Evolutionary conservation across 2,797 vertebrate genomes (phyloP), one percentile per base, ranked within the genome.

Genomic region (Gobionotothen gibberifrons): DNA sequence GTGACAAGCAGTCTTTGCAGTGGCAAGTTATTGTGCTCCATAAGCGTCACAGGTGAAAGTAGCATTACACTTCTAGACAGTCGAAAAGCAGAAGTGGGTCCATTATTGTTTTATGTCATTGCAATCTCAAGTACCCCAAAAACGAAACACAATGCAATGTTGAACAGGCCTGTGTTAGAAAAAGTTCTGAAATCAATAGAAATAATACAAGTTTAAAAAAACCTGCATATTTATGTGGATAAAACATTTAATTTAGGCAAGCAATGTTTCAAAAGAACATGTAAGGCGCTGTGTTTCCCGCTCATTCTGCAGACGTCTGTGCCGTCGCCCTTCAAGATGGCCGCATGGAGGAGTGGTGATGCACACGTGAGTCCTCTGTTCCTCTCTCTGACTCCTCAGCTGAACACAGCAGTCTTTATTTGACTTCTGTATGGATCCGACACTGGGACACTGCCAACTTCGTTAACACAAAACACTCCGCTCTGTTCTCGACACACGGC

Each of bases 361-460:
- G 74, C 64, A 48, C 59, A 44, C 17, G 21, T 59, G 10, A 21
- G 62, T 62, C 66, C 75, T 40, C 68, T 51, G 72, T 22, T 26
- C 69, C 82, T 59, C 64, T 39, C 9, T 54, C 74, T 63, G 58
- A 49, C 69, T 68, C 62, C 61, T 52, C 80, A 0, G 68, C 81
- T 21, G 48, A 83, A 91, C 88, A 87, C 51, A 65, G 78, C 61
- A 16, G 75, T 52, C 85, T 91, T 89, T 90, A 84, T 89, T 75
- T 73, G 73, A 82, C 73, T 83, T 79, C 87, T 87, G 89, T 85
- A 74, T 85, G 79, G 85, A 88, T 89, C 83, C 32, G 49, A 69
- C 68, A 42, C 77, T 91, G 86, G 85, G 83, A 78, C 10, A 65
- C 85, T 91, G 91, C 91, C 90, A 90, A 85, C 69, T 74, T 86